Evolutionary conservation across 2,113 vertebrate species (phyloP).

Genomic region (Siphamia tubifer): DNA sequence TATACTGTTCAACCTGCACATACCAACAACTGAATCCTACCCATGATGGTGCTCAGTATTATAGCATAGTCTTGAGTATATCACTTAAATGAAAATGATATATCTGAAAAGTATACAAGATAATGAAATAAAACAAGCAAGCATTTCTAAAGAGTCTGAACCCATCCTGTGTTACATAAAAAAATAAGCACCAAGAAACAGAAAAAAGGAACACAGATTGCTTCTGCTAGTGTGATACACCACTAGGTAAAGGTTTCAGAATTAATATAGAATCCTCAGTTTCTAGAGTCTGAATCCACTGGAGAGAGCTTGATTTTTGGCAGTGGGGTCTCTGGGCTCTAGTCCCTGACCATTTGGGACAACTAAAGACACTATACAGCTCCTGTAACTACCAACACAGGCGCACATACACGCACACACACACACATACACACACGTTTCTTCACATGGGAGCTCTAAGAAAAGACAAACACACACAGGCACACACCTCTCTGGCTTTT

Average conservation of each 20-base stretch:
- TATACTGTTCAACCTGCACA: too few relatives aligned
- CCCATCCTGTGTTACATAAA: too few relatives aligned
- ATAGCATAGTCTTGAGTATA: too few relatives aligned
- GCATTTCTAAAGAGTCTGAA: too few relatives aligned
- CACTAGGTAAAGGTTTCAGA: not conserved
- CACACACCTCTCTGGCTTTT: slow-evolving; percentile 11
- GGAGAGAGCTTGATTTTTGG: slow-evolving; percentile 4
- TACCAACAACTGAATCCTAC: too few relatives aligned
- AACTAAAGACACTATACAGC: slow-evolving; percentile 7
- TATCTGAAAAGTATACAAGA: too few relatives aligned
- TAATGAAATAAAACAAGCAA: too few relatives aligned
- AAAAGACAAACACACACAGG: slow-evolving; percentile 20
- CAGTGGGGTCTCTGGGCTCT: not conserved
- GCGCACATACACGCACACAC: too few relatives aligned
- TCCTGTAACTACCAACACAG: slow-evolving; percentile 39
- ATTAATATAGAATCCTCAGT: slow-evolving; percentile 21
- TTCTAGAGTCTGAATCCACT: not conserved
- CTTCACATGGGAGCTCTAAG: slow-evolving; percentile 12
- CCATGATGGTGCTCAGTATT: too few relatives aligned
- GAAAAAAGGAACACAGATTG: not conserved
- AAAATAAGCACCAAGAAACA: not conserved
- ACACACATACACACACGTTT: not conserved
- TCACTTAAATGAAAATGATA: too few relatives aligned
- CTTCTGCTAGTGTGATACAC: not conserved
- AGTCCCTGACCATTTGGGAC: slow-evolving; percentile 6